Evolutionary conservation across 2,113 vertebrate genomes (phyloP).

Genomic region (Ranitomeya imitator): DNA sequence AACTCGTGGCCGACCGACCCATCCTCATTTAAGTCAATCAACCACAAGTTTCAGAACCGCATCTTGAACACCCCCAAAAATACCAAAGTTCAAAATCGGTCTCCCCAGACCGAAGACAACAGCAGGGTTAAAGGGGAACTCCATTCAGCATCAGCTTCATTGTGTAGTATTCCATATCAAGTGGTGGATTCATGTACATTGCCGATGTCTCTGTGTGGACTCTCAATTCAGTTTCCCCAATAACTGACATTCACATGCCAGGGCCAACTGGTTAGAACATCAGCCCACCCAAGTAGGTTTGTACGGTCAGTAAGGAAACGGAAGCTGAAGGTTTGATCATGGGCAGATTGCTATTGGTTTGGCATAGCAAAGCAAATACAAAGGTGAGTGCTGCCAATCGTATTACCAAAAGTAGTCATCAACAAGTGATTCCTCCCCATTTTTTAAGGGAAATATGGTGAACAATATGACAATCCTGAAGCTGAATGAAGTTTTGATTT

Average conservation of each 20-base stretch:
- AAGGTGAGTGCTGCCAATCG: not conserved
- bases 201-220: not conserved
- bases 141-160: not conserved
- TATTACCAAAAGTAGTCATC: not conserved
- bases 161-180: not conserved
- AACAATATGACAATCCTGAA: not conserved
- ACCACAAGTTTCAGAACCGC: no score
- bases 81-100: no score
- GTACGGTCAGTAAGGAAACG: not conserved
- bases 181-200: not conserved
- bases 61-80: no score
- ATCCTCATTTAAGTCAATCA: no score
- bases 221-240: not conserved
- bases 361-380: not conserved
- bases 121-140: constrained; percentile 23
- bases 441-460: not conserved
- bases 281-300: not conserved
- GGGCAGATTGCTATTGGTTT: not conserved
- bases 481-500: not conserved
- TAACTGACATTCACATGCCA: not conserved
- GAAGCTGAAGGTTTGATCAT: not conserved
- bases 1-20: no score
- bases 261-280: not conserved
- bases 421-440: not conserved
- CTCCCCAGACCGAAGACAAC: no score